Percentiles rank a stretch among this genome's conserved stretches.
Conservation (phyloP, 2,888 invertebrate genomes). For the Silvanus unidentatus region DNA sequence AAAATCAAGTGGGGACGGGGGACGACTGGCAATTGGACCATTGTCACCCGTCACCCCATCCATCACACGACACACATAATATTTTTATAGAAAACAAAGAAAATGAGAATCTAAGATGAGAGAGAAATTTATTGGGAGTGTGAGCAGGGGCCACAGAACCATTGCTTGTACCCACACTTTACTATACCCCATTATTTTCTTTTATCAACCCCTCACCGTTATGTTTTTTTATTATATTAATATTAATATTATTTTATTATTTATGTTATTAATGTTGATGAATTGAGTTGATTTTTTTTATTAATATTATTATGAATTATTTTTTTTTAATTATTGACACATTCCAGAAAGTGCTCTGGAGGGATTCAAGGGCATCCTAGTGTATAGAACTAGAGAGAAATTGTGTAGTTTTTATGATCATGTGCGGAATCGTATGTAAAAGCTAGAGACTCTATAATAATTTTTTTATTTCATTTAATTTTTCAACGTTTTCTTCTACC, state of each 20-base stretch:
- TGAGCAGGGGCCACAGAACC: slow-evolving; percentile 1
- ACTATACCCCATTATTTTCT: background rate
- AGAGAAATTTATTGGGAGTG: no score
- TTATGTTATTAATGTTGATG: slow-evolving; percentile 1
- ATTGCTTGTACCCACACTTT: slow-evolving; percentile 1
- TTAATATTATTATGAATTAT: slow-evolving; percentile 10
- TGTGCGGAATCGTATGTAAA: slow-evolving; percentile 14
- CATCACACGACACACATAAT: slow-evolving; percentile 25
- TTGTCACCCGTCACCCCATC: no score
- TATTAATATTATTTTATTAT: background rate
- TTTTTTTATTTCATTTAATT: background rate
- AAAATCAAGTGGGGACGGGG: slow-evolving; percentile 27
- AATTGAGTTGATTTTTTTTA: no score
- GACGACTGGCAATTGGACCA: no score
- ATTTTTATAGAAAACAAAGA: slow-evolving; percentile 36
- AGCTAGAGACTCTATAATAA: slow-evolving; percentile 2
- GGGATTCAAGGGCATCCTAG: slow-evolving; percentile 50
- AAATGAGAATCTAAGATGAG: background rate
- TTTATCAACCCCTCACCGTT: background rate
- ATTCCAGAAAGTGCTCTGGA: slow-evolving; percentile 48
- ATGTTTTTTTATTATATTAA: background rate
- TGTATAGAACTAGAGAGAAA: slow-evolving; percentile 14
- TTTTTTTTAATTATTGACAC: slow-evolving; percentile 35
- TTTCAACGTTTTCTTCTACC: background rate
- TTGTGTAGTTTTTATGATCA: slow-evolving; percentile 26